Evolutionary conservation across 1,140 invertebrate species (phyloP).

Genomic region (Drosophila kepulauana): DNA sequence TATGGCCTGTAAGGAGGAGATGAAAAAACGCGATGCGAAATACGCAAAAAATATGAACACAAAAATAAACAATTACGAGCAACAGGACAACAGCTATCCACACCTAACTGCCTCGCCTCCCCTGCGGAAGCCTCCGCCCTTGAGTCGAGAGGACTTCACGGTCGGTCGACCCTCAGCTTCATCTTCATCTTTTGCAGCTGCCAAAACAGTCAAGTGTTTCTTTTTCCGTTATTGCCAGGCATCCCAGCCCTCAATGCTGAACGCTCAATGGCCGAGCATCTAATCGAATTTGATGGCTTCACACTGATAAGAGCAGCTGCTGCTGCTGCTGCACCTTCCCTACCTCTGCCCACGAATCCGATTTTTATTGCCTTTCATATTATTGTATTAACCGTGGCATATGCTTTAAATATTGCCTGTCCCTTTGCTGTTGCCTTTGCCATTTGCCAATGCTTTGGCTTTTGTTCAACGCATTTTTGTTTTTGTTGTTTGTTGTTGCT

Average conservation of each 20-base stretch:
- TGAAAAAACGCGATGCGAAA: constrained; percentile 29
- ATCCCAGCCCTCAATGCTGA: too few relatives aligned
- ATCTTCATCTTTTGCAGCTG: constrained; percentile 56
- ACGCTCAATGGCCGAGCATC: constrained; percentile 48
- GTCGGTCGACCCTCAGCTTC: constrained; percentile 3
- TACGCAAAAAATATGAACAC: constrained; percentile 46
- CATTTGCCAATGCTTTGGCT: constrained; percentile 24
- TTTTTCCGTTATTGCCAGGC: constrained; percentile 46
- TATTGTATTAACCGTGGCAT: constrained; percentile 77
- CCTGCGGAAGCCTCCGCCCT: too few relatives aligned
- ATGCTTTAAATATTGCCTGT: constrained; percentile 66
- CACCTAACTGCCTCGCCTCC: neutral
- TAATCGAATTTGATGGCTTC: constrained; percentile 82
- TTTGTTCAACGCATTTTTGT: constrained; percentile 8
- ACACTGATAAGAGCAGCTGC: constrained; percentile 79
- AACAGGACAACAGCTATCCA: constrained; percentile 38
- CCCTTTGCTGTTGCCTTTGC: constrained; percentile 43
- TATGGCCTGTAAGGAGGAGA: neutral
- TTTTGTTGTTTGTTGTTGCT: neutral
- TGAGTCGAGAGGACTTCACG: constrained; percentile 18
- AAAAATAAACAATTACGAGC: constrained; percentile 54
- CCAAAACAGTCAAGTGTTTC: constrained; percentile 60
- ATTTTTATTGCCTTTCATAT: constrained; percentile 79
- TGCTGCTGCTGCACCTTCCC: constrained; percentile 37
- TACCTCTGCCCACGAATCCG: constrained; percentile 37